phyloP scores from a whole-genome alignment of 2,797 vertebrate species.

The Chanos chanos region DNA sequence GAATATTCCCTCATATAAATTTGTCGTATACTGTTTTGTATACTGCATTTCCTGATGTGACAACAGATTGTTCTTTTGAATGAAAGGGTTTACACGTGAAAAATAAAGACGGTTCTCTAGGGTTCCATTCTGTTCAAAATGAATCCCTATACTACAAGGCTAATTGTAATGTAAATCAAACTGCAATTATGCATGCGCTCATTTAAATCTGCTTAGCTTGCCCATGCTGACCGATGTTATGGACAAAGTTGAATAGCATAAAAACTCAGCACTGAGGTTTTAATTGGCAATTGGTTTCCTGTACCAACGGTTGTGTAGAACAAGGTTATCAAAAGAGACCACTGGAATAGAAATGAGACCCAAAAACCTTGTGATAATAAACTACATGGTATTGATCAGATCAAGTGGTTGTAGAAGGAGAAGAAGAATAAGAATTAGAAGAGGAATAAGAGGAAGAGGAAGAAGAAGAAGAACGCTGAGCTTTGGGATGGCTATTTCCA shows the following conservation, averaged over 20 bases:
- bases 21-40: too few species aligned
- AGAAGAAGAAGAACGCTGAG: too few species aligned
- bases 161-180: constrained; percentile 39
- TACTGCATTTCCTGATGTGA: too few species aligned
- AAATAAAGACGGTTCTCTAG: constrained; percentile 19
- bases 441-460: too few species aligned
- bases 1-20: too few species aligned
- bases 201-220: constrained; percentile 23
- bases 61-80: too few species aligned
- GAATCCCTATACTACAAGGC: constrained; percentile 23
- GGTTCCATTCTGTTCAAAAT: constrained; percentile 21
- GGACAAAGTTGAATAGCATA: constrained; percentile 18
- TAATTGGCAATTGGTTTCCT: constrained; percentile 24
- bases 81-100: constrained; percentile 13
- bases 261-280: constrained; percentile 7
- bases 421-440: too few species aligned
- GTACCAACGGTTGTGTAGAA: background rate
- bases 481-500: too few species aligned
- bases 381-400: too few species aligned
- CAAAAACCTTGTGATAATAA: too few species aligned
- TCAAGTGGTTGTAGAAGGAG: too few species aligned
- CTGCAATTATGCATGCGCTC: constrained; percentile 26
- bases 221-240: background rate
- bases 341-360: background rate
- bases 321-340: background rate